Base-by-base conservation (phyloP, 53 echinoderm and acorn worm species). In the Paracentrotus lividus region DNA sequence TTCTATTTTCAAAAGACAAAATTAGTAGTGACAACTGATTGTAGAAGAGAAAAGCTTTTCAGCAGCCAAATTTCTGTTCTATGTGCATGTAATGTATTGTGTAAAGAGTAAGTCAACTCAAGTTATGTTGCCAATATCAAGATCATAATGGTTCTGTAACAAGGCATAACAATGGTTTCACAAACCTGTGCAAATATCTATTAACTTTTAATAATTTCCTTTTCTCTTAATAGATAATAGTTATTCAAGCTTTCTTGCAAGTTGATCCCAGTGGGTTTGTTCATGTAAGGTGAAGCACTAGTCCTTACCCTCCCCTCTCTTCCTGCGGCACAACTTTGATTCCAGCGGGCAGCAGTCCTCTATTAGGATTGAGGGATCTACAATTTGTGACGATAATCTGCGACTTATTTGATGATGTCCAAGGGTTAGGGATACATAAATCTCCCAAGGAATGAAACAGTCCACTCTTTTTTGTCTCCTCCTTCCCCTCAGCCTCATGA, bases 401-500 rank as follows among this genome's bases (percentile, higher is more conserved):
- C 6, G 20, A 0, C 14, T 72, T 8, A 3, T 14, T 38, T 20
- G 1, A 4, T 47, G 18, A 76, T 76, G 47, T 47, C 45, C n/a
- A 81, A 47, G n/a, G 43, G 81, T n/a, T n/a, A n/a, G n/a, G 81
- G 23, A n/a, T 34, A n/a, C 2, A 47, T 8, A 81, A 81, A 24
- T 47, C 3, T 44, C n/a, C 81, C 81, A 44, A 24, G n/a, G 44
- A 45, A n/a, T 81, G 45, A 81, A 81, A 27, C 9, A 81, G 47
- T 81, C 81, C 81, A 81, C 81, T 42, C 47, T 47, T 81, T 81
- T 81, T 47, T 81, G 14, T 56, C 58, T 55, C 77, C 77, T 53
- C 77, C 77, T 53, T 12, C 81, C 72, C 77, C 92, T 58, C 92
- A 92, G 92, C 92, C 92, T 55, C 77, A 77, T 18, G 58, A 92